phyloP scores from a whole-genome alignment of 1,140 invertebrate species.

The Gonatopus flavifemur region DNA sequence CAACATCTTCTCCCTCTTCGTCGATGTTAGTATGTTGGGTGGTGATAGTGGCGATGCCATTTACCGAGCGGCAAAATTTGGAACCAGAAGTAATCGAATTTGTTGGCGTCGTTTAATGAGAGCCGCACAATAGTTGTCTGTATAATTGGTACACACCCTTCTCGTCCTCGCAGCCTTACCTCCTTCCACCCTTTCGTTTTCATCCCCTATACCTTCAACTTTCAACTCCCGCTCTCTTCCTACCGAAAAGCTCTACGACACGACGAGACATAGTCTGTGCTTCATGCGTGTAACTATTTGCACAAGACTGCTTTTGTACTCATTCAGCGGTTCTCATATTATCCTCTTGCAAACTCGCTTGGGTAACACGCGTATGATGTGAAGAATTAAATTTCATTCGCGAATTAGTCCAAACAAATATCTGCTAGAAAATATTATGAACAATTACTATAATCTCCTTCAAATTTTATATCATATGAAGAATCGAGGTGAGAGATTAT shows the following conservation, averaged over 20 bases:
- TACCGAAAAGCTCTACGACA: slow-evolving; percentile 3
- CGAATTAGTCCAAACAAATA: too few relatives aligned
- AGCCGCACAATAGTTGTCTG: slow-evolving; percentile 55
- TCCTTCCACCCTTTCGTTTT: slow-evolving; percentile 11
- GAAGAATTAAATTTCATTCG: too few relatives aligned
- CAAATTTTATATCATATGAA: too few relatives aligned
- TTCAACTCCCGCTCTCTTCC: slow-evolving; percentile 10
- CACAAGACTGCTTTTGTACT: slow-evolving; percentile 18
- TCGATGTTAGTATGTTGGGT: slow-evolving; percentile 11
- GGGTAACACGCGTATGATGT: too few relatives aligned
- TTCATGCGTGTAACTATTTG: slow-evolving; percentile 41
- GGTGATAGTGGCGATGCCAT: slow-evolving; percentile 37
- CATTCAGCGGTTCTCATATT: slow-evolving; percentile 33
- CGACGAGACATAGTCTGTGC: not conserved
- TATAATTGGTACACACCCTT: slow-evolving; percentile 53
- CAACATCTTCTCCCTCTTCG: slow-evolving; percentile 28
- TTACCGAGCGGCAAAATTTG: slow-evolving; percentile 50
- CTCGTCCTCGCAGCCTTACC: slow-evolving; percentile 12
- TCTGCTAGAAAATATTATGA: too few relatives aligned
- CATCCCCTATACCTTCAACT: slow-evolving; percentile 21
- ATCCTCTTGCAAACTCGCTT: too few relatives aligned
- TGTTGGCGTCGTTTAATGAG: slow-evolving; percentile 58
- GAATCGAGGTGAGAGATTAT: too few relatives aligned
- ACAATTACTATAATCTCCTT: too few relatives aligned
- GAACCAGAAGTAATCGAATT: slow-evolving; percentile 58